phyloP scores from a whole-genome alignment of 2,113 vertebrate species.

The Calonectris borealis region DNA sequence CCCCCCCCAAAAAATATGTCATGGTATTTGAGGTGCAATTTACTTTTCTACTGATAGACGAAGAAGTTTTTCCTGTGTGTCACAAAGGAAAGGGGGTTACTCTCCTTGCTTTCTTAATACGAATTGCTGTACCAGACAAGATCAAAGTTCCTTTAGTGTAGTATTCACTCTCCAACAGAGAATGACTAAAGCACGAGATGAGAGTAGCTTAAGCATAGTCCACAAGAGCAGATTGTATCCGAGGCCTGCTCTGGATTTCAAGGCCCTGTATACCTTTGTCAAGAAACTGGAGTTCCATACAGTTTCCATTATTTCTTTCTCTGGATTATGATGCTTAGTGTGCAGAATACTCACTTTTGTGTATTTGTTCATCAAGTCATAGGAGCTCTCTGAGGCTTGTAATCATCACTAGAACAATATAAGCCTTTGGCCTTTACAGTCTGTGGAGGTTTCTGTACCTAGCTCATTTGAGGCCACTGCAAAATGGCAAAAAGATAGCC shows the following conservation, averaged over 20 bases:
- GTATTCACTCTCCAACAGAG: background rate
- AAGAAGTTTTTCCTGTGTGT: background rate
- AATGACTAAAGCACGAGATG: background rate
- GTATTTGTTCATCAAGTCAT: background rate
- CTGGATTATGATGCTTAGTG: background rate
- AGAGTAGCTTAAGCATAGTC: background rate
- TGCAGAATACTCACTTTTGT: background rate
- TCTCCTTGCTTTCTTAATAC: background rate
- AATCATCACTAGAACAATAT: background rate
- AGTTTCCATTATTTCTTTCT: background rate
- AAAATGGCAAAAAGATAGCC: background rate
- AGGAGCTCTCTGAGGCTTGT: background rate
- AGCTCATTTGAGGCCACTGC: background rate
- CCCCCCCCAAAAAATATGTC: background rate
- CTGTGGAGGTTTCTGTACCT: background rate
- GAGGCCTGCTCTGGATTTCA: background rate
- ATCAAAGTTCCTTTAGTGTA: background rate
- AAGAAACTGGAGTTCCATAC: background rate
- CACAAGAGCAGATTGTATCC: background rate
- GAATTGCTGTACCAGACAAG: background rate
- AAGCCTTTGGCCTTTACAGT: background rate
- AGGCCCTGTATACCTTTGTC: background rate
- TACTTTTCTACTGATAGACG: background rate
- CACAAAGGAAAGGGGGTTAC: background rate
- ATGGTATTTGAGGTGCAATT: background rate